Base-by-base conservation (phyloP, 1,140 invertebrate species). In the Diachasma alloeum region DNA sequence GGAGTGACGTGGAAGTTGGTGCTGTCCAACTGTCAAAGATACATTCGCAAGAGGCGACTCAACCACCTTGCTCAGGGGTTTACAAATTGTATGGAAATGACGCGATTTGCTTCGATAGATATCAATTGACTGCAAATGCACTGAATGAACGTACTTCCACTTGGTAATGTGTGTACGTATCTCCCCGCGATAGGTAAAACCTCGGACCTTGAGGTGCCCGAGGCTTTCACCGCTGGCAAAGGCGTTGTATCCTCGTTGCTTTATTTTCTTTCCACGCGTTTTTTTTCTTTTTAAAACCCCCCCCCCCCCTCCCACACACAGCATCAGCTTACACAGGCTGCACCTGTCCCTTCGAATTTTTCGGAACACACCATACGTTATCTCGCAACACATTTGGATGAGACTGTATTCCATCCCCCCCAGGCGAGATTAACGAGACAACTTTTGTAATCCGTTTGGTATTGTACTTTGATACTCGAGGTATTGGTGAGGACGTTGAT, bases 21-120 rank as follows among this genome's bases (percentile, higher is more conserved):
- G n/a, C 19, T 24, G 15, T 63, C 9, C 11, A 63, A 24, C 19
- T 63, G 59, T 63, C 24, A 17, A 2, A 26, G 59, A 11, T 26
- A 26, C 24, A 63, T 63, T 15, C 4, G n/a, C 19, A 22, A 22
- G 36, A 67, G 15, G 42, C 13, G 19, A 31, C 26, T 13, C 31
- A 56, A 48, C 24, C 17, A 26, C 15, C 15, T 6, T 56, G 19
- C 71, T 37, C 8, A 31, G 22, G 59, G 17, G 6, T 59, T 67
- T 37, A 75, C 73, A 75, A 75, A 75, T 75, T 75, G 73, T 75
- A 75, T 75, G 73, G 73, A 75, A 75, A 75, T 75, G 17, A 31
- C n/a, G 26, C 8, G 56, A 74, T 63, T 56, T 39, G 26, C n/a
- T 74, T n/a, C 31, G 26, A 53, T 59, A 39, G 42, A 67, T 68